Conservation (phyloP, 1,140 invertebrate species). For the Zaprionus gabonicus region DNA sequence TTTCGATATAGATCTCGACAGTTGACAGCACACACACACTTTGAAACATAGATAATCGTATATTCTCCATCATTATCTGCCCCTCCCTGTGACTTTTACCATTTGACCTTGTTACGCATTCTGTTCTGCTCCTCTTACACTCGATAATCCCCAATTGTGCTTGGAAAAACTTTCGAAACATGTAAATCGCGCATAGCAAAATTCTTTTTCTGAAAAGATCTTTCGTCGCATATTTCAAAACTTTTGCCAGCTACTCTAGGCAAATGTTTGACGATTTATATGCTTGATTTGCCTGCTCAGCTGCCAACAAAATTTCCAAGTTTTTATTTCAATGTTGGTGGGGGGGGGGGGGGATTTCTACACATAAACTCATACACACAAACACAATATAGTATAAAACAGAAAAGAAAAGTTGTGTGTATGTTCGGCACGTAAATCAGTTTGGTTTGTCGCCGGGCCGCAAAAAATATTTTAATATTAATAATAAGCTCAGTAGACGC, state of each 20-base stretch:
- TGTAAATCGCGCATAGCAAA: conserved; percentile 17
- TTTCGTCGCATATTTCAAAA: conserved; percentile 34
- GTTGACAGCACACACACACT: background rate
- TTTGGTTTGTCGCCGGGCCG: conserved; percentile 61
- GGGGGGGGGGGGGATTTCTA: conserved; percentile 11
- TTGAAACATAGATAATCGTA: background rate
- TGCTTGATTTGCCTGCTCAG: conserved; percentile 58
- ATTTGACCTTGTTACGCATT: conserved; percentile 68
- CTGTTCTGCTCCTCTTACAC: conserved; percentile 8
- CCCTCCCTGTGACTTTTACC: background rate
- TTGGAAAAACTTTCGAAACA: conserved; percentile 22
- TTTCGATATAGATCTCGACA: background rate
- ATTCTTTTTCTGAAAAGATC: conserved; percentile 17
- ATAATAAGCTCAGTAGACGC: conserved; percentile 63
- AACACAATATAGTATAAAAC: background rate
- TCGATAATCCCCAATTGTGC: conserved; percentile 26
- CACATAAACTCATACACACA: background rate
- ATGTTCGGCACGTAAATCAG: conserved; percentile 42
- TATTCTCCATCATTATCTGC: background rate
- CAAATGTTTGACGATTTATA: conserved; percentile 53
- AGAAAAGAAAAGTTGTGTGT: conserved; percentile 31
- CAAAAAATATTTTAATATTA: conserved; percentile 40
- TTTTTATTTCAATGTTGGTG: conserved; percentile 26
- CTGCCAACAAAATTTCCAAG: conserved; percentile 55
- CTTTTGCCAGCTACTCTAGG: conserved; percentile 16